phyloP scores from a whole-genome alignment of 2,888 invertebrate species.

The Rhamphomyia laevipes region DNA sequence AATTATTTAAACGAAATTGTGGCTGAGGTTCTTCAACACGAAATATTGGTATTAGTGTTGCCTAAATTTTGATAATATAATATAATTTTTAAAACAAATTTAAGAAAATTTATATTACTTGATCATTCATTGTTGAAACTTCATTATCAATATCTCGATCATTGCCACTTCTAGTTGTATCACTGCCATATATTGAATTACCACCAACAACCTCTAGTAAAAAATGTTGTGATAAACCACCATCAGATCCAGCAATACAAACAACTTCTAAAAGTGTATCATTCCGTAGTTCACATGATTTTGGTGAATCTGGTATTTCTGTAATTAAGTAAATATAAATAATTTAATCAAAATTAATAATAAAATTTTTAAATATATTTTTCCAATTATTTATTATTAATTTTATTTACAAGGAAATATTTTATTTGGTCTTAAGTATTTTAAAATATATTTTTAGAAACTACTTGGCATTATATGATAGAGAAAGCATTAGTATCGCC shows the following conservation, averaged over 20 bases:
- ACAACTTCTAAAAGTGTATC: slow-evolving; percentile 54
- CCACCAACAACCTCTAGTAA: slow-evolving; percentile 61
- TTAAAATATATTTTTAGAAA: too few relatives aligned
- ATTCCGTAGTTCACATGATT: slow-evolving; percentile 59
- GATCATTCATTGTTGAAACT: slow-evolving; percentile 52
- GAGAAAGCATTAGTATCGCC: too few relatives aligned
- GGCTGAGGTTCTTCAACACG: slow-evolving; percentile 53
- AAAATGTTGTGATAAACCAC: slow-evolving; percentile 71
- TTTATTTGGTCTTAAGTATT: too few relatives aligned
- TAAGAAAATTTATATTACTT: slow-evolving; percentile 38
- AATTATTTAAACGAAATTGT: slow-evolving; percentile 57
- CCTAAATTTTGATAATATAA: slow-evolving; percentile 22
- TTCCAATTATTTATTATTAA: too few relatives aligned
- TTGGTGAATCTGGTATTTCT: slow-evolving; percentile 68
- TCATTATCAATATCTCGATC: slow-evolving; percentile 41
- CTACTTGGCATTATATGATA: too few relatives aligned
- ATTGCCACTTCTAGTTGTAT: slow-evolving; percentile 33
- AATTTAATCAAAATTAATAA: slow-evolving; percentile 7
- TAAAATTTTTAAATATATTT: too few relatives aligned
- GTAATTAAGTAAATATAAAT: slow-evolving; percentile 23
- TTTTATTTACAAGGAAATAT: too few relatives aligned
- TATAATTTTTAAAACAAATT: not conserved
- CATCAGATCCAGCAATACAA: slow-evolving; percentile 68
- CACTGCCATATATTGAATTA: slow-evolving; percentile 42
- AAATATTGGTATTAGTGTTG: slow-evolving; percentile 47